Percentiles rank a stretch among this genome's conserved stretches.
These are phyloP conservation scores for Latrodectus elegans DNA, from an alignment of 2,888 invertebrate genomes.

Conservation along the genomic window DNA sequence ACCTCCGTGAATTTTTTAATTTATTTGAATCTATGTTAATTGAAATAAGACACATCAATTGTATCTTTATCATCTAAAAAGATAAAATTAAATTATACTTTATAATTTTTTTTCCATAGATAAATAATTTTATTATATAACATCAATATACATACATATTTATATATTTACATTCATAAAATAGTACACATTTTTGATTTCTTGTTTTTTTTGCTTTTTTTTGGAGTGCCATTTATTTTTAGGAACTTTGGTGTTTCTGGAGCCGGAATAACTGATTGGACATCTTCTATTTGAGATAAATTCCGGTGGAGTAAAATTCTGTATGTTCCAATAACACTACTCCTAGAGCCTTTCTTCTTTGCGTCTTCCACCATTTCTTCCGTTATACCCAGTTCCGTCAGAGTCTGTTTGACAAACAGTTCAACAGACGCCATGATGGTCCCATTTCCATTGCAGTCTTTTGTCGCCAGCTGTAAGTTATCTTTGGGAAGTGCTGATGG, in stretches of 20 bases:
- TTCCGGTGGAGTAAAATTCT: slow-evolving; percentile 65
- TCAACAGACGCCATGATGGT: slow-evolving; percentile 32
- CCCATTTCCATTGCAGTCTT: slow-evolving; percentile 22
- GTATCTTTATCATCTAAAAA: no score
- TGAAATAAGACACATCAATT: no score
- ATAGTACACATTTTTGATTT: slow-evolving; percentile 61
- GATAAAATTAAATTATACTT: no score
- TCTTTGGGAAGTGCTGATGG: slow-evolving; percentile 62
- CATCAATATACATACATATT: not conserved
- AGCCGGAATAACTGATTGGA: not conserved
- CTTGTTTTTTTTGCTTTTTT: slow-evolving; percentile 42
- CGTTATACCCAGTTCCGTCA: slow-evolving; percentile 69
- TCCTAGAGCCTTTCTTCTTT: slow-evolving; percentile 64
- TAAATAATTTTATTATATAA: no score
- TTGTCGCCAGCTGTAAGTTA: slow-evolving; percentile 15
- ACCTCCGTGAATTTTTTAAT: no score
- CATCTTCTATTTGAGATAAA: slow-evolving; percentile 8
- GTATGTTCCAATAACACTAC: slow-evolving; percentile 69
- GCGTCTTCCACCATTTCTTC: slow-evolving; percentile 67
- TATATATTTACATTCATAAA: slow-evolving; percentile 47
- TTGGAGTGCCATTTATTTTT: slow-evolving; percentile 29
- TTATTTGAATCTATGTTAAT: no score
- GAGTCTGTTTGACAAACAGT: slow-evolving; percentile 48
- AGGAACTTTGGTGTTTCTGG: slow-evolving; percentile 40
- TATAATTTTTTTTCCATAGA: no score